Base-by-base conservation (phyloP, 2,797 vertebrate species). In the Pachyuromys duprasi region DNA sequence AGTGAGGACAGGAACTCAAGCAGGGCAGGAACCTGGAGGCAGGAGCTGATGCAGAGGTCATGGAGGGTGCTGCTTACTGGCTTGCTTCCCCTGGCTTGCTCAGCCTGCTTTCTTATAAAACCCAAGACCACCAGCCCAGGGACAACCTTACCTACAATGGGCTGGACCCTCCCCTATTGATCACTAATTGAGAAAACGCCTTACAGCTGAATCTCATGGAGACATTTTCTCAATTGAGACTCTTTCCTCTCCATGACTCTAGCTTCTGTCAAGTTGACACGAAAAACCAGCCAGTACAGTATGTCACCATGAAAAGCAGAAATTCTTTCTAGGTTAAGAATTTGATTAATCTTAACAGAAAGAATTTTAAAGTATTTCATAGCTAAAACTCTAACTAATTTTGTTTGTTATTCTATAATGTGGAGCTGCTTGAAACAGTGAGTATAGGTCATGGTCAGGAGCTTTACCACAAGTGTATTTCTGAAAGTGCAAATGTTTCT, bases 331-430 rank as follows among this genome's bases (percentile, higher is more conserved):
- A 15, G 13, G 8, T 89, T 67, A 89, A 93, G 9, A 92, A 87
- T 90, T 79, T 91, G 17, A 88, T 81, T 87, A 72, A 17, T 1
- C 3, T 84, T 86, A 93, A 82, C 89, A 92, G 88, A 97, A 95
- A 91, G 63, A 65, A 94, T 91, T 87, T 81, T 93, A 91, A 95
- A 97, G 33, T 86, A 76, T 92, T 49, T 39, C 49, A 70, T 22
- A 91, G 53, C 91, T 14, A 0, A 94, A 96, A 74, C 8, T 70
- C 0, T 0, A 6, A 60, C 15, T 4, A 62, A 63, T 83, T 0
- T 89, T 94, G 67, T 33, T 53, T 89, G 0, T 20, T 96, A 83
- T 75, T 81, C 42, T 49, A 49, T 15, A 22, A 55, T 0, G 1
- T 39, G 11, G 3, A 87, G 80, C 90, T 93, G 74, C 83, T 33